These are phyloP conservation scores for Ceyx margarethae DNA, from an alignment of 2,113 vertebrate species.

Conservation along the genomic window DNA sequence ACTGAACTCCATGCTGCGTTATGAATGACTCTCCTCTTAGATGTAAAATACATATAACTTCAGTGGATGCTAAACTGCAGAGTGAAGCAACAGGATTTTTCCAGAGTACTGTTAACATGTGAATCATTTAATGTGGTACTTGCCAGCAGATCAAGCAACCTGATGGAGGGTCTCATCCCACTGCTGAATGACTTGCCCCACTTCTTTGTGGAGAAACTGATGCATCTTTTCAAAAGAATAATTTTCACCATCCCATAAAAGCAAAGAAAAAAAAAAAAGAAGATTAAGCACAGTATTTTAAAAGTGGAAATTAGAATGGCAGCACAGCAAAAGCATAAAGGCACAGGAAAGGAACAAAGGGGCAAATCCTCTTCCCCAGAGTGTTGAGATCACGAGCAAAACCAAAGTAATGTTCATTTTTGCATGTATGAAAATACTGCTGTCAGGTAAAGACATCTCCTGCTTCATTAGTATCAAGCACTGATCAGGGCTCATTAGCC, in stretches of 20 bases:
- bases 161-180: background rate
- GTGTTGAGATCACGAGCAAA: background rate
- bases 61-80: accelerated
- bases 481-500: background rate
- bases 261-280: background rate
- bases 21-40: background rate
- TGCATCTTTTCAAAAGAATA: background rate
- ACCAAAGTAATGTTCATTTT: background rate
- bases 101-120: background rate
- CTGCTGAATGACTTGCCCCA: accelerated
- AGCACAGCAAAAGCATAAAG: background rate
- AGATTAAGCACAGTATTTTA: background rate
- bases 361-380: background rate
- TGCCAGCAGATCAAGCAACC: background rate
- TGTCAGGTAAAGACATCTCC: background rate
- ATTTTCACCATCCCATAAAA: background rate
- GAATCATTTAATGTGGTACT: background rate
- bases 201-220: background rate
- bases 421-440: background rate
- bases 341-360: slow-evolving; percentile 25
- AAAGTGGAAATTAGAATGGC: background rate
- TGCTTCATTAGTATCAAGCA: background rate
- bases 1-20: background rate
- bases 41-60: background rate
- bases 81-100: background rate